Evolutionary conservation across 2,797 vertebrate genomes (phyloP).

Genomic region (Carcharodon carcharias): DNA sequence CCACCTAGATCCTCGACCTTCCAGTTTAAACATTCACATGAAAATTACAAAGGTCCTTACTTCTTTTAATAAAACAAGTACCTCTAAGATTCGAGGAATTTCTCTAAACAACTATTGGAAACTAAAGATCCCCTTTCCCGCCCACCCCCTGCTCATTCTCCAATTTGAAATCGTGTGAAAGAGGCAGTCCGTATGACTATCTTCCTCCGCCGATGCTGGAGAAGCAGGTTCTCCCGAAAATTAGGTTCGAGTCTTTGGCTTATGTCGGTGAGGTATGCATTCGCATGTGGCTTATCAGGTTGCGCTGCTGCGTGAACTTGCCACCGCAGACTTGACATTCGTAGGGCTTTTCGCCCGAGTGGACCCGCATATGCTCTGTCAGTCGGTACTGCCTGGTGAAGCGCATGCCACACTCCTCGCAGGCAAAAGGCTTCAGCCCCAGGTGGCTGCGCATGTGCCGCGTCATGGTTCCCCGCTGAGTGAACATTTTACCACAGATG

Average conservation of each 20-base stretch:
- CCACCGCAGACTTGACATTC: constrained; percentile 98
- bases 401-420: constrained; percentile 98
- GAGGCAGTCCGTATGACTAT: constrained; percentile 47
- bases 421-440: constrained; percentile 95
- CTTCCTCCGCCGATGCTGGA: constrained; percentile 39
- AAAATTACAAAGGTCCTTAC: constrained; percentile 67
- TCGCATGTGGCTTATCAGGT: constrained; percentile 98
- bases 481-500: constrained; percentile 99
- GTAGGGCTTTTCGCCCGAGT: constrained; percentile 98
- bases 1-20: constrained; percentile 67
- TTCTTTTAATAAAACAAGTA: constrained; percentile 74
- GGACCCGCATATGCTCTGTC: constrained; percentile 98
- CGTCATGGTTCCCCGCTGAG: constrained; percentile 97
- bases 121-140: constrained; percentile 7
- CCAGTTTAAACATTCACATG: constrained; percentile 87
- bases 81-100: constrained; percentile 68
- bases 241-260: constrained; percentile 80
- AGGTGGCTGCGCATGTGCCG: constrained; percentile 99
- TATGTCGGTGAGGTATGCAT: constrained; percentile 97
- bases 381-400: constrained; percentile 98
- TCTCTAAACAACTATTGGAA: neutral
- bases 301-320: constrained; percentile 98
- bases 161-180: constrained; percentile 31
- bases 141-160: neutral
- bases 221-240: constrained; percentile 8